Evolutionary conservation across 1,140 invertebrate species (phyloP), one percentile per base, ranked within the genome.

Genomic region (Drosophila tropicalis): DNA sequence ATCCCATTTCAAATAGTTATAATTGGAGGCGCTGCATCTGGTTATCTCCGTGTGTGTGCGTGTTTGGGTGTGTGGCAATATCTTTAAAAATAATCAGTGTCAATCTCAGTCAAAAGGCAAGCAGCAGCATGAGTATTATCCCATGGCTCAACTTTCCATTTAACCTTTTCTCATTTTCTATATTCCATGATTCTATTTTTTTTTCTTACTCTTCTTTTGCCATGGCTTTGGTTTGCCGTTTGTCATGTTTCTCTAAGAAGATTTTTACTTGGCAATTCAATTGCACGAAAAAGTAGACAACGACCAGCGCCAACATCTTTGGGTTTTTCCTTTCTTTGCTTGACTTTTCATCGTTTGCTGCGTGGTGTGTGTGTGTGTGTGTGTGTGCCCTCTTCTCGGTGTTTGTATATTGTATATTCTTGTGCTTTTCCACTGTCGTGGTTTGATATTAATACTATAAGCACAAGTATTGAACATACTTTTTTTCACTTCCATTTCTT

Each of bases 371-470:
- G 4, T 39, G 1, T 13, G 22, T 25, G 3, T 2, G 22, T 2
- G 22, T 39, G 13, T 39, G 2, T 0, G 17, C 12, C 34, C 32
- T 19, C 25, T 47, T 3, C 7, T 55, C 15, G 7, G 9, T 32
- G 10, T 55, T 34, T 62, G 12, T 32, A n/a, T 44, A 40, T 39
- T 32, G 12, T 47, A 32, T 39, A 13, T 67, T 68, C 62, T 70
- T 57, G 72, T 29, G 58, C 36, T 76, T 62, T 76, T 76, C 55
- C 36, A 70, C 44, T 70, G 47, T 68, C 70, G 78, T 77, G 69
- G 82, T 75, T 76, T 85, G 74, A 86, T 85, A 86, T 85, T 85
- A 85, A 85, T 85, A 87, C 83, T 75, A 85, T 85, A 87, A 85
- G 86, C 44, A 51, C 19, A 51, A 51, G 19, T 22, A 51, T 19